A percentile compares a stretch with the other conserved stretches of the same genome.
These are phyloP conservation scores for Papilio polyxenes DNA, from an alignment of 1,140 invertebrate species.

Conservation along the genomic window DNA sequence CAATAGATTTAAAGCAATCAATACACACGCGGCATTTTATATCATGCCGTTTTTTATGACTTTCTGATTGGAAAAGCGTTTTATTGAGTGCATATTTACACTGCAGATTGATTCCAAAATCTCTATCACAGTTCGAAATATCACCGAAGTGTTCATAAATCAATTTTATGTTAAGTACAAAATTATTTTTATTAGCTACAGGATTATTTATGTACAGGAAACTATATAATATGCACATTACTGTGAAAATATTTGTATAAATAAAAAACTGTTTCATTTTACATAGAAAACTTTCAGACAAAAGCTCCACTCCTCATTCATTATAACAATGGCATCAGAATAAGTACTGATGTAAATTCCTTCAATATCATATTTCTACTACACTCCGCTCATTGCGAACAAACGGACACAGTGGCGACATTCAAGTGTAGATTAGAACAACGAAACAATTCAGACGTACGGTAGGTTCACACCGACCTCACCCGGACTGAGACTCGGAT, in stretches of 20 bases:
- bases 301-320: conserved; percentile 22
- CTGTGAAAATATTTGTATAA: not conserved
- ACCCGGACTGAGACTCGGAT: conserved; percentile 30
- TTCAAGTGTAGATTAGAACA: conserved; percentile 38
- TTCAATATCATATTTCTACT: conserved; percentile 36
- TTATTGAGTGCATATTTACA: not conserved
- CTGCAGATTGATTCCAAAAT: not conserved
- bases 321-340: conserved; percentile 30
- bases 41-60: not conserved
- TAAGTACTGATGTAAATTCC: conserved; percentile 32
- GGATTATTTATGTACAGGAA: not conserved
- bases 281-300: conserved; percentile 21
- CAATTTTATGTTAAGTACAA: too few species aligned
- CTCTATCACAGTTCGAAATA: not conserved
- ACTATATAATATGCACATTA: not conserved
- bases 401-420: conserved; percentile 32
- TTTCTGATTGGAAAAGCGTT: not conserved
- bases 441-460: conserved; percentile 36
- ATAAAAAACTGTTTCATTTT: conserved; percentile 7
- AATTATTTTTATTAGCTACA: not conserved
- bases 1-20: conserved; percentile 23
- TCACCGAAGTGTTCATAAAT: too few species aligned
- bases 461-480: conserved; percentile 30
- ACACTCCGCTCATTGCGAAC: not conserved
- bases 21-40: not conserved